Conservation (phyloP, 1,140 invertebrate species). For the Trachymyrmex septentrionalis region DNA sequence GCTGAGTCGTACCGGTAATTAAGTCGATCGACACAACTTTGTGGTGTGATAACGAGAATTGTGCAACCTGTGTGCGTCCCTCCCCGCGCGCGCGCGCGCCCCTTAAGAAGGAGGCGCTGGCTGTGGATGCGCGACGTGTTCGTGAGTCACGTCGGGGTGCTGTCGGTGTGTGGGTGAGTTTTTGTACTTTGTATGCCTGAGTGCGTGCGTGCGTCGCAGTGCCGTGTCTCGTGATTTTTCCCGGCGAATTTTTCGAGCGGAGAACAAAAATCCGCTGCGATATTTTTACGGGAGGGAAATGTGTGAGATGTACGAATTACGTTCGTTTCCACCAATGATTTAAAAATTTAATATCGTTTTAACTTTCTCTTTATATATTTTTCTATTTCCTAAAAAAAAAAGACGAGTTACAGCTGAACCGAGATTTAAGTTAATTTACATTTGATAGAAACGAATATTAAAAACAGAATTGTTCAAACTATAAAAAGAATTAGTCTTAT, state of each 20-base stretch:
- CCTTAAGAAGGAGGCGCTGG: neutral
- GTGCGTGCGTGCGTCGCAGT: neutral
- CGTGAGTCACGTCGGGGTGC: conserved; percentile 42
- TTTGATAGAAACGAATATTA: too few species aligned
- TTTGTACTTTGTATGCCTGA: conserved; percentile 2
- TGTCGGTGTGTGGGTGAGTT: conserved; percentile 53
- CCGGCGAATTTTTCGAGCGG: neutral
- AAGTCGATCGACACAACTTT: conserved; percentile 40
- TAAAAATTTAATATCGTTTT: too few species aligned
- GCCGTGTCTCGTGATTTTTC: conserved; percentile 18
- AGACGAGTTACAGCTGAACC: too few species aligned
- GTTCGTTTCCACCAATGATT: too few species aligned
- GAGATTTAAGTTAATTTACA: too few species aligned
- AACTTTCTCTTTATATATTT: too few species aligned
- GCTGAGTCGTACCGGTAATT: conserved; percentile 59
- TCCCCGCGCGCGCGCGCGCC: neutral
- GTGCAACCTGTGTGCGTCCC: conserved; percentile 68
- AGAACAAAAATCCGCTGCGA: neutral
- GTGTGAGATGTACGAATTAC: neutral
- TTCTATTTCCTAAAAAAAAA: too few species aligned
- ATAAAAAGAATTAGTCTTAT: too few species aligned
- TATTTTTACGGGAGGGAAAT: neutral
- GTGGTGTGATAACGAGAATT: conserved; percentile 70
- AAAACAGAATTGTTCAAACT: too few species aligned
- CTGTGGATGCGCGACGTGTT: conserved; percentile 52